phyloP scores from a whole-genome alignment of 2,888 invertebrate genomes.

The Eutolmus rufibarbis region DNA sequence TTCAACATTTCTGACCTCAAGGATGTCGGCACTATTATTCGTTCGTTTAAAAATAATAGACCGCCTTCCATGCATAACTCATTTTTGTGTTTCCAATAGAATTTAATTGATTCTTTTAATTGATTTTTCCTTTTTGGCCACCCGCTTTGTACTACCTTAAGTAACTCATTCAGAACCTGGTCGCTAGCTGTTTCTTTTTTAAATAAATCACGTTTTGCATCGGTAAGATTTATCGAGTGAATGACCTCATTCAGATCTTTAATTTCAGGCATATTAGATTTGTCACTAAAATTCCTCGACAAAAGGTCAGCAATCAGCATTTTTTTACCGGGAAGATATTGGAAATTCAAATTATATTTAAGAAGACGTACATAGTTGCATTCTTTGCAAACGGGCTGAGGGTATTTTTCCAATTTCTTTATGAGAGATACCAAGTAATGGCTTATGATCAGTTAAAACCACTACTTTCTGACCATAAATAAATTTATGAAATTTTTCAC shows the following conservation, averaged over 20 bases:
- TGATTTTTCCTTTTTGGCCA: not conserved
- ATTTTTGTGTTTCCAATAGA: conserved; percentile 8
- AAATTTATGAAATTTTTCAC: conserved; percentile 49
- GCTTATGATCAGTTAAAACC: conserved; percentile 47
- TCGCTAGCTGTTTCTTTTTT: conserved; percentile 26
- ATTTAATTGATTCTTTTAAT: not conserved
- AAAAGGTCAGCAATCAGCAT: conserved; percentile 47
- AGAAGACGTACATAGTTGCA: conserved; percentile 48
- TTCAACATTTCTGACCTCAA: not conserved
- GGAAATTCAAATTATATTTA: conserved; percentile 50
- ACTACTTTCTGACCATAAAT: conserved; percentile 48
- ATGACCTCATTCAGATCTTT: conserved; percentile 40
- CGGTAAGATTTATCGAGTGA: not conserved
- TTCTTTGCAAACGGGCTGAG: conserved; percentile 48
- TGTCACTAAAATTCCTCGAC: conserved; percentile 39
- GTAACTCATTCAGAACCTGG: not conserved
- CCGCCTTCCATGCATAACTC: not conserved
- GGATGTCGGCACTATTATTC: not conserved
- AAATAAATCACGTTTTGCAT: conserved; percentile 14
- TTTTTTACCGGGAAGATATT: conserved; percentile 51
- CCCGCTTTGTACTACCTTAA: not conserved
- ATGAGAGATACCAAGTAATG: conserved; percentile 40
- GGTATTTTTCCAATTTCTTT: conserved; percentile 46
- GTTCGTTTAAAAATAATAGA: conserved; percentile 1
- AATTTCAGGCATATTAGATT: not conserved